Evolutionary conservation across 1,140 invertebrate genomes (phyloP), one percentile per base, ranked within the genome.

Genomic region (Caenorhabditis inopinata): DNA sequence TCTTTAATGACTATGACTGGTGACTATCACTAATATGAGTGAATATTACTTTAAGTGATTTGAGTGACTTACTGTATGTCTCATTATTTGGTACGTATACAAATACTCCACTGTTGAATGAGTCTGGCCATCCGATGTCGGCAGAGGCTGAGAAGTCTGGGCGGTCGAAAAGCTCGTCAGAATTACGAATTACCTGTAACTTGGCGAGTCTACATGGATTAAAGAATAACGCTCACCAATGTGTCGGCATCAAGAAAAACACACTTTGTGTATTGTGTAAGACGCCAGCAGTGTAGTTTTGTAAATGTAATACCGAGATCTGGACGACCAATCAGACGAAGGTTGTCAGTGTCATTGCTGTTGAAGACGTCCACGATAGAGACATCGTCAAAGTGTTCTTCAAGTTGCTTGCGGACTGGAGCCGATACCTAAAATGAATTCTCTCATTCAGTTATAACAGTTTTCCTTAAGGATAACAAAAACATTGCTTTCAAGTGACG

Each of bases 101-200:
- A 88, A 97, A 97, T 12, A 97, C 95, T 78, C 96, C 96, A n/a
- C 94, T 95, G 90, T 97, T 97, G 89, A 96, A 96, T 89, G 94
- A 96, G 87, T 97, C 95, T 4, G 95, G 95, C 95, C 95, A 97
- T 84, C 96, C 95, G 74, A 95, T 93, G 89, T 97, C 96, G 0
- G 95, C 94, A 7, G 94, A 95, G 0, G 96, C 96, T 2, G 95
- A 96, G 25, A 97, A 90, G 89, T 97, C 95, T 84, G 96, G 94
- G 49, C 94, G 91, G 78, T 96, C 93, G 85, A 97, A 97, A 21
- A 97, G 90, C 89, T 97, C 96, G 89, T 97, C 96, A 88, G 93
- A 93, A 88, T 96, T 96, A 91, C 93, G 92, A 76, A 68, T 25
- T 16, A 58, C 51, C 51, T 58, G 51, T 14, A 32, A 32, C n/a